Conservation (phyloP, 2,888 invertebrate species). For the Allolobophora icterica region DNA sequence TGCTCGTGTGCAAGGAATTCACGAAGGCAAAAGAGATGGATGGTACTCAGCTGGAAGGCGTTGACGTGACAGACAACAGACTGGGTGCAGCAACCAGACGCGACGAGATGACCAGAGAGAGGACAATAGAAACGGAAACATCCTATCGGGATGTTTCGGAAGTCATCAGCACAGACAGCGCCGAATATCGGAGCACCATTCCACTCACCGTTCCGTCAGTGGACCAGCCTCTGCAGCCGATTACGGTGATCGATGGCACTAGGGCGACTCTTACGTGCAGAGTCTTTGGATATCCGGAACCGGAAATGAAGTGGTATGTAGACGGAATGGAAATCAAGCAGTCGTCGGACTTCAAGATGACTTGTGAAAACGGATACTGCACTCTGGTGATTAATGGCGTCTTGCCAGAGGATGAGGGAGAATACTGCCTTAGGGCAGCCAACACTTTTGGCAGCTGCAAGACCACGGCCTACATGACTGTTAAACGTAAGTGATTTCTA, state of each 20-base stretch:
- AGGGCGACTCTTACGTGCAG: constrained; percentile 56
- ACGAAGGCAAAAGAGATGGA: neutral
- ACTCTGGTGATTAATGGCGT: constrained; percentile 57
- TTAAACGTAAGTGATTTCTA: constrained; percentile 56
- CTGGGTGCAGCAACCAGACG: neutral
- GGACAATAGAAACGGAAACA: neutral
- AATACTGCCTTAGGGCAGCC: constrained; percentile 60
- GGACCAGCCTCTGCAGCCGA: constrained; percentile 15
- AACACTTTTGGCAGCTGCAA: constrained; percentile 59
- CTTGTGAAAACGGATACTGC: constrained; percentile 79
- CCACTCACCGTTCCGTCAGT: neutral
- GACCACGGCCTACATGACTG: constrained; percentile 61
- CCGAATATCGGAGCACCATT: neutral
- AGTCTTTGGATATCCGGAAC: constrained; percentile 58
- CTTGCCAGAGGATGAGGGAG: constrained; percentile 63
- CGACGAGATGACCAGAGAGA: neutral
- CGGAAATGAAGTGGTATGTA: constrained; percentile 66
- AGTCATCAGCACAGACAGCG: neutral
- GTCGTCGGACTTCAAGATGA: constrained; percentile 42
- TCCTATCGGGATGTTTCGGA: neutral
- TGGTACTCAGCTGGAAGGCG: neutral
- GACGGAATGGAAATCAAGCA: constrained; percentile 72
- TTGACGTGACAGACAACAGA: neutral
- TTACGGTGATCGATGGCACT: constrained; percentile 56
- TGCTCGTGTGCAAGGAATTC: constrained; percentile 15